Evolutionary conservation across 64 coral and sea anemone genomes (phyloP).

Genomic region (Astreopora myriophthalma): DNA sequence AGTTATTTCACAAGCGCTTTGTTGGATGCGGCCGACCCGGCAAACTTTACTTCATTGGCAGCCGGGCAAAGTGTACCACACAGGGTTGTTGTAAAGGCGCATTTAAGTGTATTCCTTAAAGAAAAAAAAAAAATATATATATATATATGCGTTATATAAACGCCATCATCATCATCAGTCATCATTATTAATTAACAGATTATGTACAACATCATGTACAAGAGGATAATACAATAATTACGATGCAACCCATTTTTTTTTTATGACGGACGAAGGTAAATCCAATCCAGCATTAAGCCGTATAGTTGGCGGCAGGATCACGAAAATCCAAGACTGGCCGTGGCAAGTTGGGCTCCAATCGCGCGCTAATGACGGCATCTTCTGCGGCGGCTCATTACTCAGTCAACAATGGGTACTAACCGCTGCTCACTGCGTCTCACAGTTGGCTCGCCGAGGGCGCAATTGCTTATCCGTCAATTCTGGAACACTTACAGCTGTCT

Average conservation of each 20-base stretch:
- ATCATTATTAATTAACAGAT: too few species aligned
- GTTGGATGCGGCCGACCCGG: too few species aligned
- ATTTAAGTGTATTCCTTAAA: too few species aligned
- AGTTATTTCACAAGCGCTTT: too few species aligned
- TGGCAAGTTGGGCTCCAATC: conserved; percentile 74
- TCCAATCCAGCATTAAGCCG: neutral
- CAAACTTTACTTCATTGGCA: too few species aligned
- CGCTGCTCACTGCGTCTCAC: conserved; percentile 61
- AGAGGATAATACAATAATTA: too few species aligned
- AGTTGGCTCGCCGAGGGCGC: neutral
- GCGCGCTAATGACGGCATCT: neutral
- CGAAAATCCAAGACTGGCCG: conserved; percentile 62
- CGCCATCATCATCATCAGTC: too few species aligned
- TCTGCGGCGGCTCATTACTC: conserved; percentile 72
- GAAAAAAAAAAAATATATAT: too few species aligned
- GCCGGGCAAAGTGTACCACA: too few species aligned
- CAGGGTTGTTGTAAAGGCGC: too few species aligned
- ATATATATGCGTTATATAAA: too few species aligned
- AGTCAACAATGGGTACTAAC: conserved; percentile 70
- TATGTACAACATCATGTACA: too few species aligned
- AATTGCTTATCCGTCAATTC: neutral
- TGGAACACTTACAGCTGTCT: neutral
- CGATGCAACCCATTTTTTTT: neutral
- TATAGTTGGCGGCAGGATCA: conserved; percentile 67
- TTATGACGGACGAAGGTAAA: neutral